Conservation (phyloP, 1,140 invertebrate species). For the Lanistes nyassanus region DNA sequence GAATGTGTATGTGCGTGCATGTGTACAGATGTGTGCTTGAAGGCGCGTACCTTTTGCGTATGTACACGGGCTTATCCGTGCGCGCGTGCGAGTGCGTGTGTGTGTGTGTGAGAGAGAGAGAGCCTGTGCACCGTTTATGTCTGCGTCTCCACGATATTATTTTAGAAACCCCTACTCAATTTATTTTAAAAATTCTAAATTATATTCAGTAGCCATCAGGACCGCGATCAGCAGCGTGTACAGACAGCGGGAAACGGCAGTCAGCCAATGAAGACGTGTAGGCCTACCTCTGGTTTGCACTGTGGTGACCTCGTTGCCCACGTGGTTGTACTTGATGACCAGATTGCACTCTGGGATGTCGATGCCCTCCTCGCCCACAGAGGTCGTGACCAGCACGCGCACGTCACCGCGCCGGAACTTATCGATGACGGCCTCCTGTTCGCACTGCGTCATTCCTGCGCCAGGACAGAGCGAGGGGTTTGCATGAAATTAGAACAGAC, state of each 20-base stretch:
- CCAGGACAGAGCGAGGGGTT: not conserved
- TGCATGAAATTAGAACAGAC: too few relatives aligned
- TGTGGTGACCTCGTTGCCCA: constrained; percentile 65
- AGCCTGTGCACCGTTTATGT: not conserved
- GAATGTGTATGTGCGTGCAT: not conserved
- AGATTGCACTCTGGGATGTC: constrained; percentile 64
- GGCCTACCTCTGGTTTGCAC: constrained; percentile 62
- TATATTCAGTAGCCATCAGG: too few relatives aligned
- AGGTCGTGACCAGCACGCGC: constrained; percentile 56
- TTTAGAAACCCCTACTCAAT: not conserved
- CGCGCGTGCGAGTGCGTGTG: constrained; percentile 8
- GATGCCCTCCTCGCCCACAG: constrained; percentile 66
- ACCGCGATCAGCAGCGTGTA: too few relatives aligned
- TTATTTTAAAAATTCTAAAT: not conserved
- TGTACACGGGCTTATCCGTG: constrained; percentile 1
- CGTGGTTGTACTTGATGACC: constrained; percentile 63
- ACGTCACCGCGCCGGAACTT: constrained; percentile 34
- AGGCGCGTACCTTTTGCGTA: not conserved
- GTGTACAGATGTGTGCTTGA: not conserved
- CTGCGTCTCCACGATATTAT: not conserved
- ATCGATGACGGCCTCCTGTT: constrained; percentile 35
- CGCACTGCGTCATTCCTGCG: constrained; percentile 39
- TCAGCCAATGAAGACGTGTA: too few relatives aligned
- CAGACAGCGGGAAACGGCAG: too few relatives aligned
- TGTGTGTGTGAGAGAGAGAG: not conserved